Percentiles rank a stretch among this genome's conserved stretches.
Evolutionary conservation across 2,113 vertebrate genomes (phyloP).

Genomic region (Coturnix japonica): DNA sequence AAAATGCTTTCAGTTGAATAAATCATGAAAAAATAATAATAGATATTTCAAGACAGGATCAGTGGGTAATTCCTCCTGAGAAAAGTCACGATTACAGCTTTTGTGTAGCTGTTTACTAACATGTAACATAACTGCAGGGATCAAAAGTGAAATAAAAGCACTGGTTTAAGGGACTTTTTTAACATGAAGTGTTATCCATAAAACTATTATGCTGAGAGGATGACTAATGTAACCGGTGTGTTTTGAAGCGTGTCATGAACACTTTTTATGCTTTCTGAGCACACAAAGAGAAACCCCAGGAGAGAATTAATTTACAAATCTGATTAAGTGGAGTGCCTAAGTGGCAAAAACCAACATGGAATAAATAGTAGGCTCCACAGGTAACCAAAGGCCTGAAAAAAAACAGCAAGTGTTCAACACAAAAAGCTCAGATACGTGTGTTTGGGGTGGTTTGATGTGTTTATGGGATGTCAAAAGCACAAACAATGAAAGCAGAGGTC

Average conservation of each 20-base stretch:
- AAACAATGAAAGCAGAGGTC: neutral
- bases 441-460: conserved; percentile 5
- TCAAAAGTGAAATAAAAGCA: conserved; percentile 13
- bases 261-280: conserved; percentile 62
- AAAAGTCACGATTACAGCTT: neutral
- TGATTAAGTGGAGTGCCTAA: conserved; percentile 55
- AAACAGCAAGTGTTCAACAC: neutral
- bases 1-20: conserved; percentile 16
- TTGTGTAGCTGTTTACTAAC: conserved; percentile 25
- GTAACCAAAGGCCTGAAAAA: conserved; percentile 35
- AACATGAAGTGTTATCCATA: conserved; percentile 31
- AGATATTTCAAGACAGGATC: neutral
- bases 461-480: neutral
- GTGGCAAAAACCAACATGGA: conserved; percentile 36
- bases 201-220: conserved; percentile 45
- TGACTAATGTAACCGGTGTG: conserved; percentile 62
- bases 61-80: neutral
- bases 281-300: conserved; percentile 60
- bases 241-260: conserved; percentile 59
- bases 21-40: neutral
- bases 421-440: neutral
- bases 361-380: conserved; percentile 42
- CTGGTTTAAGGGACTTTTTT: conserved; percentile 9
- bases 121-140: neutral
- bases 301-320: conserved; percentile 67